Base-by-base conservation (phyloP, 2,888 invertebrate genomes). In the Ectemnius continuus region DNA sequence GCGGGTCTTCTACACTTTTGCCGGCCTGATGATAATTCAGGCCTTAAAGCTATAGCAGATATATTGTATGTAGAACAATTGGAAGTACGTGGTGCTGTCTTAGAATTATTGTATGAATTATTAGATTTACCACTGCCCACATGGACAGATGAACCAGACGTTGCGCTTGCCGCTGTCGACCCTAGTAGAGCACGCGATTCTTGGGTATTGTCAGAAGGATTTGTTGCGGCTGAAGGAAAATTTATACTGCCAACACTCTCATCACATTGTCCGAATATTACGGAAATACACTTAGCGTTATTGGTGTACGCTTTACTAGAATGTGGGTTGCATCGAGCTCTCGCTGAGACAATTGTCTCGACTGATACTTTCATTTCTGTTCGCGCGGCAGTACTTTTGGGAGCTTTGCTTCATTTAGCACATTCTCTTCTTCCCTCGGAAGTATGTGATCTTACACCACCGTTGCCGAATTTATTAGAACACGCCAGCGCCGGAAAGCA, bases 61-160 rank as follows among this genome's bases (percentile, higher is more conserved):
- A 95, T 95, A 67, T 92, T 98, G 57, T 96, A 97, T 91, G 93
- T 98, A 84, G 96, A 97, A 84, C 95, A 97, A 90, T 91, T 95
- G 81, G 97, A 98, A 93, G 97, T 97, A 86, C 94, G 98, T 91
- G 97, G 97, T 94, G 97, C 97, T 65, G 95, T 98, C 86, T 92
- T 99, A 90, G 98, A 98, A 91, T 93, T 98, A 77, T 92, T 99
- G 58, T 98, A 97, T 90, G 98, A 98, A 90, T 91, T 99, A 71
- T 94, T 98, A 83, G 95, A 96, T 72, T 92, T 98, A 80, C 96
- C 96, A 58, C 94, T 97, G 89, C 98, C 98, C 0, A 95, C 95
- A 86, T 98, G 97, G 97, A 97, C 97, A 1, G 97, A 97, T 86
- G 97, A 98, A 91, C 95, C 98, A 84, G 95, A 95, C 59, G 95